Percentiles rank a stretch among this genome's conserved stretches.
Evolutionary conservation across 2,797 vertebrate species (phyloP).

Genomic region (Stomatorhinus walkeri): DNA sequence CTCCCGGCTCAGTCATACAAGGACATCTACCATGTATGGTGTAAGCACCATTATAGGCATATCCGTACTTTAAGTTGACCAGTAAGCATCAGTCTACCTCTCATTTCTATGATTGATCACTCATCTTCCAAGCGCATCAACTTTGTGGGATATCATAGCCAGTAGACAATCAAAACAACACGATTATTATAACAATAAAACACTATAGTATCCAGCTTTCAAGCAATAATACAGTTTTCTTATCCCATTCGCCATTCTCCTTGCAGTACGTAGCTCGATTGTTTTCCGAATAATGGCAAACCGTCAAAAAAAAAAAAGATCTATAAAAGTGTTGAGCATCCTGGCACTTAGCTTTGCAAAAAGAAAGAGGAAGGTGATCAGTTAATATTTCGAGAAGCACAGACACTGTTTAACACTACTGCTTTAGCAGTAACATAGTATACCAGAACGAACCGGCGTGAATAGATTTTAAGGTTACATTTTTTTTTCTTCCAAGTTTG

Average conservation of each 20-base stretch:
- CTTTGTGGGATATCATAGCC: background rate
- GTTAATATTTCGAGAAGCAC: background rate
- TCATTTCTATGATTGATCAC: background rate
- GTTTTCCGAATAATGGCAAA: background rate
- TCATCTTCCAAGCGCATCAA: background rate
- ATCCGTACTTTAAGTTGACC: background rate
- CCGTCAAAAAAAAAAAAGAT: background rate
- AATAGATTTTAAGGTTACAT: background rate
- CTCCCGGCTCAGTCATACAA: background rate
- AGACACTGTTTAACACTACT: background rate
- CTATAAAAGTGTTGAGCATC: background rate
- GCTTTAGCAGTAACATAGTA: background rate
- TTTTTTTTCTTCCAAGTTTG: background rate
- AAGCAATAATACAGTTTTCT: conserved; percentile 1
- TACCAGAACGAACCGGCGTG: background rate
- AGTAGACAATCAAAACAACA: background rate
- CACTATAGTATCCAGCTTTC: background rate
- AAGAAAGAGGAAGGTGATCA: background rate
- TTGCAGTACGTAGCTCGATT: background rate
- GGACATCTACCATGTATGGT: background rate
- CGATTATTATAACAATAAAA: background rate
- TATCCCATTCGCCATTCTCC: background rate
- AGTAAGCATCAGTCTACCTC: background rate
- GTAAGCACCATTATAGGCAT: background rate
- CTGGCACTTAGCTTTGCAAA: background rate